Conservation (phyloP, 1,140 invertebrate genomes). For the Pachypsylla venusta region DNA sequence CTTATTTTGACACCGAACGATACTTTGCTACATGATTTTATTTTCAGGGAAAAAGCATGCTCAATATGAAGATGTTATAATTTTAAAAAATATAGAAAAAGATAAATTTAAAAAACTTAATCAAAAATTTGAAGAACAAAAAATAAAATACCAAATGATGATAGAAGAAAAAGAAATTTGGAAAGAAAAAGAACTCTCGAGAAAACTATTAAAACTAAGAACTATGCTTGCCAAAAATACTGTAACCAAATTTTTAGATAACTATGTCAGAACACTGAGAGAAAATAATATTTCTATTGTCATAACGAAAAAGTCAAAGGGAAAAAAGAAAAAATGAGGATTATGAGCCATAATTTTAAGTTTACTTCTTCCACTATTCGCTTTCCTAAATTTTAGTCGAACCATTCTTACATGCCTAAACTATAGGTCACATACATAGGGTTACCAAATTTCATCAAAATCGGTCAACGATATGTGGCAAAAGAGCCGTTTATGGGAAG, state of each 20-base stretch:
- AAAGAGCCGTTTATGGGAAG: no score
- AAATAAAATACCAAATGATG: not conserved
- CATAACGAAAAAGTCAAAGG: slow-evolving; percentile 1
- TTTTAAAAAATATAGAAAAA: not conserved
- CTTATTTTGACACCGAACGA: no score
- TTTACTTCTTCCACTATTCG: no score
- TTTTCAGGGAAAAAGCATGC: not conserved
- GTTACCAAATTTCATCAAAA: no score
- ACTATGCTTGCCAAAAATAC: slow-evolving; percentile 2
- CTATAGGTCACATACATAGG: no score
- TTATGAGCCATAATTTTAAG: no score
- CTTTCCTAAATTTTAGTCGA: no score
- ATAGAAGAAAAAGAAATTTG: not conserved
- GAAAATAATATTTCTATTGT: slow-evolving; percentile 9
- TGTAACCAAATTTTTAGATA: not conserved
- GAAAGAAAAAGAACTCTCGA: not conserved
- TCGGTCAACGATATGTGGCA: no score
- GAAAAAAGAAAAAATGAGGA: slow-evolving; percentile 8
- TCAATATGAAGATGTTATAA: not conserved
- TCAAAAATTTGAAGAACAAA: not conserved
- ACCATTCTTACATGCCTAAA: no score
- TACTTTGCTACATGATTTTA: no score
- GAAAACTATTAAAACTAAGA: not conserved
- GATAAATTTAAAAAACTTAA: not conserved
- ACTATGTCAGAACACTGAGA: not conserved